Evolutionary conservation across 2,888 invertebrate genomes (phyloP), one percentile per base, ranked within the genome.

Genomic region (Bombylius major): DNA sequence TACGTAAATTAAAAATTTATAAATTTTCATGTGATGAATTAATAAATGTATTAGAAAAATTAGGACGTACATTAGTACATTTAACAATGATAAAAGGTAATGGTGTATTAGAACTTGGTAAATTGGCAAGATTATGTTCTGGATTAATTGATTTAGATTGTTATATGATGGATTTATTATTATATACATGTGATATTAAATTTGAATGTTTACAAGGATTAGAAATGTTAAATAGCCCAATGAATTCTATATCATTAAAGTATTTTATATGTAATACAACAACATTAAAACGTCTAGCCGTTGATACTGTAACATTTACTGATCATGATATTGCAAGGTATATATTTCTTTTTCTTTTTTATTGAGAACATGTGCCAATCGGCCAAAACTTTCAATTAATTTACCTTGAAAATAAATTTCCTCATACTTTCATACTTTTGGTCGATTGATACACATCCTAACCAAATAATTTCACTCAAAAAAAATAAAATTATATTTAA

Each of bases 251-350:
- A 58, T 71, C 72, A 1, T 48, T 85, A 7, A 83, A 79, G 65
- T 79, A 79, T 62, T 69, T 85, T 33, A 78, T 85, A 69, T 81
- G 80, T 51, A 77, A 78, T 55, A 81, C 81, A 5, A 79, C 77
- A 48, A 73, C 82, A 9, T 78, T 79, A 63, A 82, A 81, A 62
- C 70, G 85, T 42, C 75, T 83, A 46, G 80, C 85, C 4, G 82
- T 84, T 1, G 84, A 84, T 65, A 79, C 80, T 62, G 77, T 85
- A 13, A 79, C 78, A 59, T 74, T 86, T 64, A 82, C 79, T 55
- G 86, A 86, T 66, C 81, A 82, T 56, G 86, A 86, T 68, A 78
- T 85, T 66, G 72, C 78, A 46, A 76, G 81, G 82, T 82, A 69
- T 32, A 36, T 39, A 47, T 54, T 45, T 42, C 32, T 9, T 14